Evolutionary conservation across 2,888 invertebrate genomes (phyloP), one percentile per base, ranked within the genome.

Genomic region (Drymonia ruficornis): DNA sequence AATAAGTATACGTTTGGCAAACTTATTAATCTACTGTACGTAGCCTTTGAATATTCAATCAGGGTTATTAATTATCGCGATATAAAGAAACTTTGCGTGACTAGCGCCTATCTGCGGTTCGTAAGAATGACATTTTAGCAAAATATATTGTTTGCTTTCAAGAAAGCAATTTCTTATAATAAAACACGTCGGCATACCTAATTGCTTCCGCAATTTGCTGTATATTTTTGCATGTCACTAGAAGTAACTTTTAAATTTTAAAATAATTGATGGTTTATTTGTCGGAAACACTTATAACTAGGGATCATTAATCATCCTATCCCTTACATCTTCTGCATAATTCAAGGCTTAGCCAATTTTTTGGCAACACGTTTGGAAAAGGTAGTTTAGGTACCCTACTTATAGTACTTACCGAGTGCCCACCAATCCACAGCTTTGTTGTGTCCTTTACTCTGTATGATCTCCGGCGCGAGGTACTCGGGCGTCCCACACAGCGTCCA

Each of bases 351-450:
- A n/a, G n/a, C n/a, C n/a, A n/a, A n/a, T n/a, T n/a, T n/a, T n/a
- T n/a, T n/a, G n/a, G n/a, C n/a, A n/a, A n/a, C n/a, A n/a, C n/a
- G n/a, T n/a, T n/a, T n/a, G n/a, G n/a, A n/a, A n/a, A n/a, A n/a
- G n/a, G n/a, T n/a, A n/a, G n/a, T n/a, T n/a, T n/a, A n/a, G n/a
- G n/a, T n/a, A n/a, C n/a, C n/a, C n/a, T 23, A 23, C 23, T 23
- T 23, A 23, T 23, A 23, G 11, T 40, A 52, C 93, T 87, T 85
- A 97, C 97, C 99, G 78, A 99, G 93, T 18, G 99, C 99, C 99
- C 99, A 99, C 98, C 99, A 99, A 84, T 99, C 99, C 0, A 99
- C 99, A 8, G 98, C 98, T 84, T 97, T 98, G 83, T 99, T 99
- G 91, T 99, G 99, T 38, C 99, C 99, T 93, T 98, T 98, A 74